Conservation (phyloP, 1,140 invertebrate species). For the Papilio helenus region DNA sequence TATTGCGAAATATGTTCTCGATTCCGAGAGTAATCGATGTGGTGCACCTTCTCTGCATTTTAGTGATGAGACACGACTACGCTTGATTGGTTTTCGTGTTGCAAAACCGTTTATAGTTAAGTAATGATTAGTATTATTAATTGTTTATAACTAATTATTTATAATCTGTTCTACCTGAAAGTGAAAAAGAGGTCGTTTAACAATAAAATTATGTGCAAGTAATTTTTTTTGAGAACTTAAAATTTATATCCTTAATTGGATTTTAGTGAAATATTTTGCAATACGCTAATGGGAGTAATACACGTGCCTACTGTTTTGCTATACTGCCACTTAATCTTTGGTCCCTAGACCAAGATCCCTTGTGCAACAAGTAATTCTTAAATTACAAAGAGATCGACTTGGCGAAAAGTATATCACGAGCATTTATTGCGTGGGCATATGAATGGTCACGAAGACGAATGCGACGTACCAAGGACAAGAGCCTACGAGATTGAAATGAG, state of each 20-base stretch:
- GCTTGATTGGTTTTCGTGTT: constrained; percentile 32
- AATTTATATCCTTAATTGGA: too few relatives aligned
- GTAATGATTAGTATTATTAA: not conserved
- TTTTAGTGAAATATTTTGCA: too few relatives aligned
- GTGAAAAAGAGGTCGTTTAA: too few relatives aligned
- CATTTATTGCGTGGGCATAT: constrained; percentile 46
- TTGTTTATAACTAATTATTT: not conserved
- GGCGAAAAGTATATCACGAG: constrained; percentile 56
- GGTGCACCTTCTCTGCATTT: constrained; percentile 15
- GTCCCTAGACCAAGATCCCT: not conserved
- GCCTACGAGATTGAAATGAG: constrained; percentile 31
- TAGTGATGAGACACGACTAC: constrained; percentile 30
- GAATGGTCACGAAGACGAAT: constrained; percentile 50
- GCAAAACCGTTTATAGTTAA: not conserved
- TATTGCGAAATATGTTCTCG: constrained; percentile 51
- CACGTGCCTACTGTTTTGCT: too few relatives aligned
- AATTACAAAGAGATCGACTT: not conserved
- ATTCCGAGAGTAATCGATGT: constrained; percentile 42
- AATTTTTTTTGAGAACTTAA: too few relatives aligned
- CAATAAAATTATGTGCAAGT: too few relatives aligned
- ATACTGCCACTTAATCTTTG: not conserved
- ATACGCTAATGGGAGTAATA: too few relatives aligned
- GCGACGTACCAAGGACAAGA: constrained; percentile 48
- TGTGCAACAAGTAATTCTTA: not conserved
- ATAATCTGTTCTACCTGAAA: too few relatives aligned